Base-by-base conservation (phyloP, 2,113 vertebrate species). In the Tenrec ecaudatus region DNA sequence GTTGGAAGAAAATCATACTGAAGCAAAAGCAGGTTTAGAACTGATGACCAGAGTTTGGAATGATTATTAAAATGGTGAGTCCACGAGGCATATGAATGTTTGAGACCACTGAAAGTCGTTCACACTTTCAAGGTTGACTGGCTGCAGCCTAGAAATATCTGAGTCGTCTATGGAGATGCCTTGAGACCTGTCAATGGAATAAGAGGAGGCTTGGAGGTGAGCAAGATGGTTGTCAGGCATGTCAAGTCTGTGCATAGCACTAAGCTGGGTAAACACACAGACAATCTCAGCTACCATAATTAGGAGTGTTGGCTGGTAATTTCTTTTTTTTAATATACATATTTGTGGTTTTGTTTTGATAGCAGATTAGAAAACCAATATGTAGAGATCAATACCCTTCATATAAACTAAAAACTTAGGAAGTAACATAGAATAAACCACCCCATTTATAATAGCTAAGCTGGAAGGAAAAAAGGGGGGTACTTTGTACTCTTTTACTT, bases 401-500 rank as follows among this genome's bases (percentile, higher is more conserved):
- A 53, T 38, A 36, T 11, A 73, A 57, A 53, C 43, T 57, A 64
- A 66, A 68, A 33, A 29, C 40, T 40, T 68, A 68, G 66, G 16
- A 68, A 27, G 12, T n/a, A 68, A 4, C 14, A n/a, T 33, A 33
- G 69, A 71, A 33, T 31, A n/a, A 68, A 31, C 31, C 3, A 71
- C 16, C 69, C 4, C 4, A 71, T 6, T 71, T 33, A 6, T 31
- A 71, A 71, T 19, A 33, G 69, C n/a, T 71, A 31, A 40, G 40
- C 47, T 38, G 78, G 81, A 53, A 14, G 47, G 11, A 53, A 64
- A 68, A 92, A 89, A 89, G 29, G 89, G 89, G 43, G 75, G 19
- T 15, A 11, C 38, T 91, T 82, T 90, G 60, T 90, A n/a, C 4
- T 83, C 17, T 77, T 90, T 92, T 85, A 69, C 79, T 96, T 96